Percentiles rank a stretch among this genome's conserved stretches.
phyloP scores from a whole-genome alignment of 2,113 vertebrate genomes.

The Addax nasomaculatus region DNA sequence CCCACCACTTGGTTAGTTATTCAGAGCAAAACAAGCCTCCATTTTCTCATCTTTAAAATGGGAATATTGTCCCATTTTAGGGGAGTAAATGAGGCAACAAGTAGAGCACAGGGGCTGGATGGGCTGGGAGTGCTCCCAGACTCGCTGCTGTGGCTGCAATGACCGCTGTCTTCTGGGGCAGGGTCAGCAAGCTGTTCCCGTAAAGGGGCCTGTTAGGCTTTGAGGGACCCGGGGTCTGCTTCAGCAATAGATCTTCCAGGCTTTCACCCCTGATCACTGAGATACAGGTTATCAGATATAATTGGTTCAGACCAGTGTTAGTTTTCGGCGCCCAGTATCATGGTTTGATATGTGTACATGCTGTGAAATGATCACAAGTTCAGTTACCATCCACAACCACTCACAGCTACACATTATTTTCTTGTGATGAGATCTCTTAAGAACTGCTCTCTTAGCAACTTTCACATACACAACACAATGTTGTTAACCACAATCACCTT shows the following conservation, averaged over 20 bases:
- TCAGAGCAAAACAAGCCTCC: not conserved
- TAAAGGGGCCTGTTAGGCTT: not conserved
- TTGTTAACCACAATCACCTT: not conserved
- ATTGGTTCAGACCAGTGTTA: not conserved
- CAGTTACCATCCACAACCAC: not conserved
- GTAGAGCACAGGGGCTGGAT: not conserved
- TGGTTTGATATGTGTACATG: not conserved
- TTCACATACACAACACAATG: not conserved
- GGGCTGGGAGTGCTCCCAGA: not conserved
- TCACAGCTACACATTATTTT: not conserved
- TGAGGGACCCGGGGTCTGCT: too few species aligned
- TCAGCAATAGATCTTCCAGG: not conserved
- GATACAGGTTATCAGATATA: not conserved
- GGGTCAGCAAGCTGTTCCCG: not conserved
- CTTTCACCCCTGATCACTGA: not conserved
- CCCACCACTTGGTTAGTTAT: not conserved
- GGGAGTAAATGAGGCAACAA: not conserved
- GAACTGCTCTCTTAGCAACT: not conserved
- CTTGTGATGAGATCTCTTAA: not conserved
- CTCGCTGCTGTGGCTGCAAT: not conserved
- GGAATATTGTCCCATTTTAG: not conserved
- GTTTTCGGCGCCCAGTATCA: not conserved
- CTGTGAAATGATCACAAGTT: not conserved
- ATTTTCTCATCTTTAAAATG: not conserved
- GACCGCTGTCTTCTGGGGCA: not conserved